phyloP scores from a whole-genome alignment of 2,888 invertebrate genomes.

The Anodontia alba region DNA sequence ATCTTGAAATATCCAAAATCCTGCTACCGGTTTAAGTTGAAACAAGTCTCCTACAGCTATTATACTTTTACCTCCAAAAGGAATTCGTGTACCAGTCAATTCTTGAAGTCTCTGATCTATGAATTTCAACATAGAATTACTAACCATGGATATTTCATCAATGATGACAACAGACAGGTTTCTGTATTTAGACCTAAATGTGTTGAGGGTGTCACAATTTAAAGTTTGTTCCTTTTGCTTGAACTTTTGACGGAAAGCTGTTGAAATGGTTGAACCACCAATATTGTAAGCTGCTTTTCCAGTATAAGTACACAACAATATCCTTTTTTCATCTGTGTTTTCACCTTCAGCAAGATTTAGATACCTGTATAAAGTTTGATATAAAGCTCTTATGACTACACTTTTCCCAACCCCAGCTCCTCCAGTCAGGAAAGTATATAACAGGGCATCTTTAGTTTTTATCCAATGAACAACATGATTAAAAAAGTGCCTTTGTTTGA shows the following conservation, averaged over 20 bases:
- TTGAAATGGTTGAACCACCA: slow-evolving; percentile 51
- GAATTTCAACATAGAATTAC: no score
- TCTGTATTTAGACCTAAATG: slow-evolving; percentile 50
- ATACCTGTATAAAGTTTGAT: no score
- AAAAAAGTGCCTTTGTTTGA: slow-evolving; percentile 4
- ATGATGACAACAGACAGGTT: slow-evolving; percentile 51
- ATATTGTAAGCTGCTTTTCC: slow-evolving; percentile 58
- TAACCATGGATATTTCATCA: slow-evolving; percentile 60
- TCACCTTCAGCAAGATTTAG: slow-evolving; percentile 46
- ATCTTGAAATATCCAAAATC: no score
- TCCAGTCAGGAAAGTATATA: slow-evolving; percentile 19
- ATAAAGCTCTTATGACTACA: no score
- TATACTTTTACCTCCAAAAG: no score
- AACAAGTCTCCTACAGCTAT: no score
- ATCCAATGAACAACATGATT: slow-evolving; percentile 26
- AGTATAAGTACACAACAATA: no score
- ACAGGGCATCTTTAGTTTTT: slow-evolving; percentile 1
- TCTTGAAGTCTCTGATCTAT: no score
- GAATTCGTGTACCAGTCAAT: no score
- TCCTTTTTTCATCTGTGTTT: slow-evolving; percentile 54
- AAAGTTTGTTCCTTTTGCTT: slow-evolving; percentile 40
- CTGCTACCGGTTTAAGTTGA: no score
- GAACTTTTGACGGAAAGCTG: slow-evolving; percentile 45
- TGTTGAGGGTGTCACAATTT: slow-evolving; percentile 45
- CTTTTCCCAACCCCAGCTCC: slow-evolving; percentile 25